Conservation (phyloP, 2,113 vertebrate species). For the Stegostoma tigrinum region DNA sequence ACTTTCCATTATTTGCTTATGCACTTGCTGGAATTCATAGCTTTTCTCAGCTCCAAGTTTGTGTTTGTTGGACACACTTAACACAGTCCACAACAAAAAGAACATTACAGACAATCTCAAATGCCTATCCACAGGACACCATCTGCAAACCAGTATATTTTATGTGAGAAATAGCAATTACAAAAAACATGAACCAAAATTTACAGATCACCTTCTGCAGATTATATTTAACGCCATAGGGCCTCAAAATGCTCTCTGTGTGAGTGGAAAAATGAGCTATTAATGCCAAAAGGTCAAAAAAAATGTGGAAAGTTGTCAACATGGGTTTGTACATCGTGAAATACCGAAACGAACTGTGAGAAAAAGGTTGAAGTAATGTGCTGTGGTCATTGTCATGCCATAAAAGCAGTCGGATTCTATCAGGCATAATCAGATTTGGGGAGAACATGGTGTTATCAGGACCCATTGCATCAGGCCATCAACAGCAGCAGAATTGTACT, state of each 20-base stretch:
- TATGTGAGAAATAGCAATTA: background rate
- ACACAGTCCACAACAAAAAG: background rate
- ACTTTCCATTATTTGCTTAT: background rate
- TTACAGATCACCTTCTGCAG: background rate
- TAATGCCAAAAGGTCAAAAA: background rate
- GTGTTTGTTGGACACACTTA: background rate
- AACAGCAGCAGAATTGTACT: no score
- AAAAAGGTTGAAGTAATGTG: background rate
- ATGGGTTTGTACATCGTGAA: background rate
- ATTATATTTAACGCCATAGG: background rate
- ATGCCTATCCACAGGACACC: background rate
- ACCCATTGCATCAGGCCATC: background rate
- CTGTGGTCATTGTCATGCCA: background rate
- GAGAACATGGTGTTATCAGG: background rate
- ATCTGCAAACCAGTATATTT: background rate
- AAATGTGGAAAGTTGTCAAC: background rate
- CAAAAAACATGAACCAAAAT: background rate
- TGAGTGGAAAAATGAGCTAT: background rate
- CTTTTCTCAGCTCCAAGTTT: background rate
- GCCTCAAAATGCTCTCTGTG: background rate
- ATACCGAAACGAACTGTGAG: background rate
- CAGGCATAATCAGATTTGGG: background rate
- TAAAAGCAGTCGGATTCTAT: background rate
- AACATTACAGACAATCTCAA: background rate
- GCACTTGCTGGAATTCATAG: background rate